These are phyloP conservation scores for Pteromalus puparum DNA, from an alignment of 1,140 invertebrate genomes.

Conservation along the genomic window DNA sequence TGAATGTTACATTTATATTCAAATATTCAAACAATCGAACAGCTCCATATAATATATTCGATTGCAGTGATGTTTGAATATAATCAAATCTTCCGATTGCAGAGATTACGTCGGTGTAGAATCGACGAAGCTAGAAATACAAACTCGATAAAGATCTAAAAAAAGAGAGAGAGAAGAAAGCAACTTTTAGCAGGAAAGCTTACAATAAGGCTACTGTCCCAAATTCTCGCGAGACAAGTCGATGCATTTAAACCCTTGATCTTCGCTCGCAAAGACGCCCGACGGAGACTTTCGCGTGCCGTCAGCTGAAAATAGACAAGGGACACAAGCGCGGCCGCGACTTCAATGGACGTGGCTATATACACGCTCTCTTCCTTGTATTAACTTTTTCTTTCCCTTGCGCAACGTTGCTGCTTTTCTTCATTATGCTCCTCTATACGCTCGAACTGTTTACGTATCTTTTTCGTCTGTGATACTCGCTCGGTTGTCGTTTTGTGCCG, in stretches of 20 bases:
- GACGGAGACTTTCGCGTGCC: neutral
- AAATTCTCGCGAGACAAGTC: too few species aligned
- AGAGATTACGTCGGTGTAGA: neutral
- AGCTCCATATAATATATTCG: neutral
- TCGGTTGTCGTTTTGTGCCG: neutral
- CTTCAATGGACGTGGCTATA: neutral
- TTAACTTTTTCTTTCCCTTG: constrained; percentile 4
- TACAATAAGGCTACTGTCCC: too few species aligned
- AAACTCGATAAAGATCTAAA: neutral
- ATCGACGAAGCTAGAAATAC: neutral
- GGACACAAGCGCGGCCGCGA: neutral
- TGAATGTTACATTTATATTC: neutral
- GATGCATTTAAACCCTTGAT: neutral
- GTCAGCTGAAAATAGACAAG: neutral
- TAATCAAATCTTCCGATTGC: neutral
- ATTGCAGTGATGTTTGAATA: neutral
- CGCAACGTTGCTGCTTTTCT: neutral
- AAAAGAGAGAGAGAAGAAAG: too few species aligned
- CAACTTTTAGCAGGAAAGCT: too few species aligned
- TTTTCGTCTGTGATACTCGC: neutral
- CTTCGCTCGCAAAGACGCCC: neutral
- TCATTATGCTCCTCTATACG: neutral
- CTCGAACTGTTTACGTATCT: constrained; percentile 4
- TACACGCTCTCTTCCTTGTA: neutral
- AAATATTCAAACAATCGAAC: neutral